These are phyloP conservation scores for Calephelis nemesis DNA, from an alignment of 1,140 invertebrate genomes.

Conservation along the genomic window DNA sequence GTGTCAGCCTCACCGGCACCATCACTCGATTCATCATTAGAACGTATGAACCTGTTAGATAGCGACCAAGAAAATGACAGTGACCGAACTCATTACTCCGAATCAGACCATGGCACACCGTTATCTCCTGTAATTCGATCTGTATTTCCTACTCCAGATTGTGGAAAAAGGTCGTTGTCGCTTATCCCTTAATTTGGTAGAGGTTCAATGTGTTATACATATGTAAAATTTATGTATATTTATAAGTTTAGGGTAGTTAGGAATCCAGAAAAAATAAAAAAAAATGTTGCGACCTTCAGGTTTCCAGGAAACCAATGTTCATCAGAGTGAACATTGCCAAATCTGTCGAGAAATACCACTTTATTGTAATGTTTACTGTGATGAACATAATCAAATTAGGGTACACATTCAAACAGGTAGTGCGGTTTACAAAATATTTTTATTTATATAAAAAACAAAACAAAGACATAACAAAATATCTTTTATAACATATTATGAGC, in stretches of 20 bases:
- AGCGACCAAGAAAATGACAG: too few species aligned
- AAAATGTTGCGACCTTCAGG: slow-evolving; percentile 26
- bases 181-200: slow-evolving; percentile 30
- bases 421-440: slow-evolving; percentile 28
- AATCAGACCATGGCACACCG: too few species aligned
- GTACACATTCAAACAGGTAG: slow-evolving; percentile 31
- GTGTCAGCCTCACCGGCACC: too few species aligned
- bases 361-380: slow-evolving; percentile 32
- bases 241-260: slow-evolving; percentile 30
- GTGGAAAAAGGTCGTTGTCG: too few species aligned
- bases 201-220: slow-evolving; percentile 26
- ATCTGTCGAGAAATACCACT: slow-evolving; percentile 29
- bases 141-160: too few species aligned
- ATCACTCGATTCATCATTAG: too few species aligned
- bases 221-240: slow-evolving; percentile 23
- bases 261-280: slow-evolving; percentile 31
- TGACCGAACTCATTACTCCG: too few species aligned
- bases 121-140: too few species aligned
- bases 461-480: slow-evolving; percentile 22
- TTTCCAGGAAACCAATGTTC: slow-evolving; percentile 38
- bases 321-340: slow-evolving; percentile 35
- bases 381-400: slow-evolving; percentile 32
- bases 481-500: slow-evolving; percentile 30
- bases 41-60: too few species aligned
- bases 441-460: slow-evolving; percentile 21